These are phyloP conservation scores for Nebria ingens DNA, from an alignment of 1,140 invertebrate species.

Conservation along the genomic window DNA sequence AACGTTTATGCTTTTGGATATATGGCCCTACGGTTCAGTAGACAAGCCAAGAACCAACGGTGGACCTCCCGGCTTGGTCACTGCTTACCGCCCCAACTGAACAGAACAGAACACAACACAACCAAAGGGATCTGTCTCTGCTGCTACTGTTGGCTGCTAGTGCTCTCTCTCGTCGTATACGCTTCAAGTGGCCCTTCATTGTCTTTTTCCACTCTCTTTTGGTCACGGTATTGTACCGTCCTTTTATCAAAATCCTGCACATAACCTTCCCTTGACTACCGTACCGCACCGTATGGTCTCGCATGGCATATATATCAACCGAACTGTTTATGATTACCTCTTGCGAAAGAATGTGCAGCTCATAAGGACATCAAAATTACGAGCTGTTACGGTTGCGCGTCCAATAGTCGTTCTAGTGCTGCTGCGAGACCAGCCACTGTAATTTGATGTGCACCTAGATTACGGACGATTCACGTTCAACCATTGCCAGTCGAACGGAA, in stretches of 20 bases:
- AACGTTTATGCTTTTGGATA: constrained; percentile 15
- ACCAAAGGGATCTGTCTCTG: too few species aligned
- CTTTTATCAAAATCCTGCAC: background rate
- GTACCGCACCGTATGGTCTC: too few species aligned
- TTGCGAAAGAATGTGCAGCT: background rate
- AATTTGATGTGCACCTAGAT: background rate
- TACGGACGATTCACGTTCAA: background rate
- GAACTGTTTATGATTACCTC: too few species aligned
- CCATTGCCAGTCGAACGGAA: too few species aligned
- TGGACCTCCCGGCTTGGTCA: background rate
- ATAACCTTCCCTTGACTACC: too few species aligned
- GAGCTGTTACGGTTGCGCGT: background rate
- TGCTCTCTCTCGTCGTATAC: background rate
- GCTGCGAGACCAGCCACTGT: too few species aligned
- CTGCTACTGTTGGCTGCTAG: background rate
- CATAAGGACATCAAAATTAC: background rate
- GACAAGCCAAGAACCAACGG: background rate
- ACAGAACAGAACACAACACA: too few species aligned
- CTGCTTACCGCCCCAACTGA: background rate
- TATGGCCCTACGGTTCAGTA: constrained; percentile 1
- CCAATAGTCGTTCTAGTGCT: too few species aligned
- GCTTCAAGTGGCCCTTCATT: background rate
- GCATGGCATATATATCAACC: too few species aligned
- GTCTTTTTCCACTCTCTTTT: background rate
- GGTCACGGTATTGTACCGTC: background rate